These are phyloP conservation scores for Stenodera caucasica DNA, from an alignment of 2,888 invertebrate species.

Conservation along the genomic window DNA sequence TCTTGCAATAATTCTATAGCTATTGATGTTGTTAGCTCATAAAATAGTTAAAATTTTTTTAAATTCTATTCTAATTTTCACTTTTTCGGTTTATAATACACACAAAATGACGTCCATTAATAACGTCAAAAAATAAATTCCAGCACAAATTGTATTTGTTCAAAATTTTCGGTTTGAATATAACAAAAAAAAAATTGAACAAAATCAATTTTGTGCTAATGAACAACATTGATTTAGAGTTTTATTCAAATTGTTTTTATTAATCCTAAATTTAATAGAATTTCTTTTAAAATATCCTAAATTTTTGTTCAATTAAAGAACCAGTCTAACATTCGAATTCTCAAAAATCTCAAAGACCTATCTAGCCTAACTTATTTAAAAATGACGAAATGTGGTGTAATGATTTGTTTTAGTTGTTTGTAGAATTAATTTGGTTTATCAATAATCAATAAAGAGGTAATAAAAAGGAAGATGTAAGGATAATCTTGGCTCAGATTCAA, in stretches of 20 bases:
- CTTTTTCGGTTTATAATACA: constrained; percentile 33
- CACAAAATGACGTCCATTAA: constrained; percentile 28
- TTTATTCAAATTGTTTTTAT: neutral
- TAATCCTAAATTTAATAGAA: neutral
- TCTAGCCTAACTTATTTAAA: constrained; percentile 16
- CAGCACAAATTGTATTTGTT: neutral
- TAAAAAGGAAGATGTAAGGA: constrained; percentile 36
- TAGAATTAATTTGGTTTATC: constrained; percentile 15
- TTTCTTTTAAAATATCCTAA: constrained; percentile 31
- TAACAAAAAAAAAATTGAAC: neutral
- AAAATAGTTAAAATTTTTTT: constrained; percentile 32
- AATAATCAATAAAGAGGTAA: constrained; percentile 32
- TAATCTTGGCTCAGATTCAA: constrained; percentile 25
- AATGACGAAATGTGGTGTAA: constrained; percentile 17
- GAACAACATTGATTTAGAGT: constrained; percentile 22
- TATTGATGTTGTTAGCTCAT: constrained; percentile 51
- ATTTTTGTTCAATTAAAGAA: constrained; percentile 27
- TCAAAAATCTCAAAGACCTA: constrained; percentile 22
- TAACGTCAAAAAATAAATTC: neutral
- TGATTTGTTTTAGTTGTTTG: too few species aligned
- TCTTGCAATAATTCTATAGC: constrained; percentile 44
- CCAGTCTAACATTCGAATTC: constrained; percentile 34
- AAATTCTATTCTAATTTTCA: constrained; percentile 28
- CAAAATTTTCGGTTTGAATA: neutral
- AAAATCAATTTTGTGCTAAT: neutral